Conservation (phyloP, 2,113 vertebrate genomes). For the Caretta caretta region DNA sequence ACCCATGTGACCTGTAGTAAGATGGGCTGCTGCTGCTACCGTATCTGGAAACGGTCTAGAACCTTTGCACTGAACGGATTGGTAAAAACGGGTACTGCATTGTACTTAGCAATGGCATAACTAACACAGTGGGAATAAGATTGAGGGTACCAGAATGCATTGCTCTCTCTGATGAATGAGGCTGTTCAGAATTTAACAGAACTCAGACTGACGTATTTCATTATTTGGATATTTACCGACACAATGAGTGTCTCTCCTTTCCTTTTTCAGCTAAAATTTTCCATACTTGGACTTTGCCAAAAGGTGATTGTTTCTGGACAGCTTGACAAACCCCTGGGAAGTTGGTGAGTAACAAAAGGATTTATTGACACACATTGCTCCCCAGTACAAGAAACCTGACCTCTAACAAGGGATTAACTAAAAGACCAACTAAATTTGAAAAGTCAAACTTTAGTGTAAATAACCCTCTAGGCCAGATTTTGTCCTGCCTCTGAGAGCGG, state of each 20-base stretch:
- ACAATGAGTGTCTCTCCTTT: background rate
- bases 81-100: background rate
- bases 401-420: background rate
- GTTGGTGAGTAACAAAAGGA: background rate
- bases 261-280: background rate
- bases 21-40: background rate
- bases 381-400: too few species aligned
- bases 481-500: too few species aligned
- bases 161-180: too few species aligned
- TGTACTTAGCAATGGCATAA: background rate
- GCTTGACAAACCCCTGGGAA: too few species aligned
- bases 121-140: background rate
- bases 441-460: background rate
- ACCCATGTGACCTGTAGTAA: background rate
- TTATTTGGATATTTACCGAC: background rate
- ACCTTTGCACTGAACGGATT: background rate
- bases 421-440: too few species aligned
- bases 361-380: background rate
- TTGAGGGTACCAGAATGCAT: too few species aligned
- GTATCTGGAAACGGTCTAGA: background rate
- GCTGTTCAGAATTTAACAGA: background rate
- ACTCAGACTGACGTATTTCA: background rate
- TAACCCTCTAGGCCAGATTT: background rate
- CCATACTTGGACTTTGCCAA: background rate
- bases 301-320: too few species aligned